A percentile compares a stretch with the other conserved stretches of the same genome.
Conservation (phyloP, 2,888 invertebrate genomes). For the Parnassius smintheus region DNA sequence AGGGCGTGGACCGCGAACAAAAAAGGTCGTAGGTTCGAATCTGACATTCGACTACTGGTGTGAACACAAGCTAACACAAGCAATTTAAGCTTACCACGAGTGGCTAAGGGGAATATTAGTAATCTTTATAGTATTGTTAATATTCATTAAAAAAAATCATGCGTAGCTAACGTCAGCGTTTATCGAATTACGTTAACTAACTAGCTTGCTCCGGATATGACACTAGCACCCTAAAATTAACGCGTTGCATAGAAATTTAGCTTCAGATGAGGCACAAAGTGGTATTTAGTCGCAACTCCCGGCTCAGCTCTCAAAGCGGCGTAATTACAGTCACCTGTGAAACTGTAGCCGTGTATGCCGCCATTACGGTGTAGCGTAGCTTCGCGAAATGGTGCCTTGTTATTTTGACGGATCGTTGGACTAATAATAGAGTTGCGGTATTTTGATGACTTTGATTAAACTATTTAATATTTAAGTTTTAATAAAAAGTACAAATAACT, state of each 20-base stretch:
- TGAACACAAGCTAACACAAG: too few relatives aligned
- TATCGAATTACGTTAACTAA: slow-evolving; percentile 20
- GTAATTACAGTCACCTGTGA: slow-evolving; percentile 48
- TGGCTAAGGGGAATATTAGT: too few relatives aligned
- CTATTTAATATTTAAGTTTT: background rate
- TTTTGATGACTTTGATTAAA: slow-evolving; percentile 18
- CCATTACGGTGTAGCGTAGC: slow-evolving; percentile 47
- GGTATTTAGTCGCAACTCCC: slow-evolving; percentile 47
- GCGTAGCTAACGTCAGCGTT: slow-evolving; percentile 7
- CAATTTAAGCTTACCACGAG: too few relatives aligned
- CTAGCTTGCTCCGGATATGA: slow-evolving; percentile 1
- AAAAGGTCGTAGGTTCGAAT: too few relatives aligned
- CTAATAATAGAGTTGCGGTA: slow-evolving; percentile 32
- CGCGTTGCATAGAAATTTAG: slow-evolving; percentile 32
- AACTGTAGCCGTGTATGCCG: slow-evolving; percentile 55
- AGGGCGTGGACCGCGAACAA: too few relatives aligned
- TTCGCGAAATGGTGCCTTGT: slow-evolving; percentile 36
- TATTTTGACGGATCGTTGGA: slow-evolving; percentile 43
- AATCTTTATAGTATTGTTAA: too few relatives aligned
- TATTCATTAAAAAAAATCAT: slow-evolving; percentile 3
- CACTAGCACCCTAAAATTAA: slow-evolving; percentile 31
- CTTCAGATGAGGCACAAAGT: slow-evolving; percentile 32
- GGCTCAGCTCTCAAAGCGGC: slow-evolving; percentile 58
- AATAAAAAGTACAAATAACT: too few relatives aligned
- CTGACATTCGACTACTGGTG: too few relatives aligned